Evolutionary conservation across 1,140 invertebrate species (phyloP).

Genomic region (Bombus huntii): DNA sequence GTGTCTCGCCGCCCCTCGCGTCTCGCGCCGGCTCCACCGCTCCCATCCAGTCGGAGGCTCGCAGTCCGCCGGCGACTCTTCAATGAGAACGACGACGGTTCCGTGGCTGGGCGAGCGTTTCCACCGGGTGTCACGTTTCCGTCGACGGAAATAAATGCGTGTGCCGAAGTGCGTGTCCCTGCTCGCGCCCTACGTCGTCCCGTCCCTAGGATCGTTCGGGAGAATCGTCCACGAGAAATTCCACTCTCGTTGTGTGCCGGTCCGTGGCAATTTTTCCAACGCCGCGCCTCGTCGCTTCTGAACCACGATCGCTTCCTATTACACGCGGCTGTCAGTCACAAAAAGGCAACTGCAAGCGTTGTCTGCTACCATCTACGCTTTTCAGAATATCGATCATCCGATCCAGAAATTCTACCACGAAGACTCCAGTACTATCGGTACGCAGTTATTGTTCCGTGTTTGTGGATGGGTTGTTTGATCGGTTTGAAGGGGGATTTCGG

Average conservation of each 20-base stretch:
- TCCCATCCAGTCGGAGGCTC: constrained; percentile 73
- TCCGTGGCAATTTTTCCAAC: background rate
- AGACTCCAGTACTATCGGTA: background rate
- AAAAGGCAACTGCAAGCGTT: background rate
- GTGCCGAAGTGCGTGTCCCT: constrained; percentile 30
- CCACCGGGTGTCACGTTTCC: constrained; percentile 67
- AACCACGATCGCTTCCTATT: background rate
- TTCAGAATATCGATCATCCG: background rate
- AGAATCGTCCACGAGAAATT: background rate
- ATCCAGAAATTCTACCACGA: too few species aligned
- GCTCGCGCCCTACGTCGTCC: background rate
- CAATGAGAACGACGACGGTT: constrained; percentile 73
- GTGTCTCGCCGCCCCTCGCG: constrained; percentile 41
- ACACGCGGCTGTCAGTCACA: background rate
- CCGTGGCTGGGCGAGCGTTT: constrained; percentile 40
- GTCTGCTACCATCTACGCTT: background rate
- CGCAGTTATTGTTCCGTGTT: background rate
- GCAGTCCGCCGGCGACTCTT: constrained; percentile 80
- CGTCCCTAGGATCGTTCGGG: too few species aligned
- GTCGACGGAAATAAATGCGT: constrained; percentile 63
- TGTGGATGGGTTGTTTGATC: constrained; percentile 1
- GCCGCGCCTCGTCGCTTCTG: background rate
- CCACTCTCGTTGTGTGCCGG: background rate
- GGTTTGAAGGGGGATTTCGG: background rate
- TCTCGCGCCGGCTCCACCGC: constrained; percentile 64